Percentiles rank a stretch among this genome's conserved stretches.
Evolutionary conservation across 2,113 vertebrate species (phyloP).

Genomic region (Cavia aperea): DNA sequence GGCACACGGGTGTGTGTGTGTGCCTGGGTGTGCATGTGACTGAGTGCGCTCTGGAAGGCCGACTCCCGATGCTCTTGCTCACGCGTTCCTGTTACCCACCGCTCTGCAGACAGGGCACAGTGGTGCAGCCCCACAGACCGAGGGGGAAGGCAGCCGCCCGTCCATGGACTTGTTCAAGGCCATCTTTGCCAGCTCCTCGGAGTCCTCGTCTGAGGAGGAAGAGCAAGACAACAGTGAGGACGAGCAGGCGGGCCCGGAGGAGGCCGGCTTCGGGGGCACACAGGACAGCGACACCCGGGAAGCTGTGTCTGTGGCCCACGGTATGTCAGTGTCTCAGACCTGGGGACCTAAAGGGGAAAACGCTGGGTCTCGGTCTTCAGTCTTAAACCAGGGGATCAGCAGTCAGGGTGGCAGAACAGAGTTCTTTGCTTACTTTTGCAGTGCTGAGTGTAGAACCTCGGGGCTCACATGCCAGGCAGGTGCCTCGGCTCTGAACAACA

Average conservation of each 20-base stretch:
- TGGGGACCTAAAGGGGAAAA: not conserved
- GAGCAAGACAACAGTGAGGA: slow-evolving; percentile 78
- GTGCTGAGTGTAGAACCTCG: not conserved
- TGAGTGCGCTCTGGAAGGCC: not conserved
- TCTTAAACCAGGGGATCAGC: not conserved
- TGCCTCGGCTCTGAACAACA: not conserved
- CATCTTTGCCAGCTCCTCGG: slow-evolving; percentile 92
- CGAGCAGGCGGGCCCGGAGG: slow-evolving; percentile 36
- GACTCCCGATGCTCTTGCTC: not conserved
- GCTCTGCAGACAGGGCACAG: slow-evolving; percentile 57
- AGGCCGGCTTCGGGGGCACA: slow-evolving; percentile 18
- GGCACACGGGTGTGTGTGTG: too few species aligned
- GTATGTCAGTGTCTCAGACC: slow-evolving; percentile 48
- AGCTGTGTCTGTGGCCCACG: slow-evolving; percentile 25
- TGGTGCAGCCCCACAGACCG: slow-evolving; percentile 67
- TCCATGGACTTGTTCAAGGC: slow-evolving; percentile 96
- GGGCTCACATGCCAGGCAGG: not conserved
- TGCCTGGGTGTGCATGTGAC: not conserved
- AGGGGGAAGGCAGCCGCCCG: slow-evolving; percentile 81
- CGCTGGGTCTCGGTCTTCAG: not conserved
- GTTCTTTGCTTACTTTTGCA: not conserved
- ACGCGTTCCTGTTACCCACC: not conserved
- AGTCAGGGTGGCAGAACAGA: not conserved
- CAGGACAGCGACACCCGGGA: not conserved
- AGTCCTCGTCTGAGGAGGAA: slow-evolving; percentile 89